These are phyloP conservation scores for Thera obeliscata DNA, from an alignment of 2,888 invertebrate species.

Conservation along the genomic window DNA sequence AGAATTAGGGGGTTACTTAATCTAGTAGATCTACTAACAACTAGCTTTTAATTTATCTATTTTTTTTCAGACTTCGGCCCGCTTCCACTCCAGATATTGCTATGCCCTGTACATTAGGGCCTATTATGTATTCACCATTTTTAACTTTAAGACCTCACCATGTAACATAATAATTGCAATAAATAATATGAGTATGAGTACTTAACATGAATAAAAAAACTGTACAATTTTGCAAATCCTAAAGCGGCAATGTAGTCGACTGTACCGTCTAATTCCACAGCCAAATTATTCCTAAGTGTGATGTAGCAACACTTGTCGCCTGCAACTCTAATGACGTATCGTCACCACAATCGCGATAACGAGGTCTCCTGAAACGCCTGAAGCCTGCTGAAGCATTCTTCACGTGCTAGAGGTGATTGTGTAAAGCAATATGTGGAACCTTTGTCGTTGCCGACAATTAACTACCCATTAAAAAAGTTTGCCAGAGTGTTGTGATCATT, in stretches of 20 bases:
- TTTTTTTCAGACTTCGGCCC: too few relatives aligned
- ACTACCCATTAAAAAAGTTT: not conserved
- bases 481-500: too few relatives aligned
- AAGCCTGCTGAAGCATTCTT: slow-evolving; percentile 10
- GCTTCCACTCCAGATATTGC: too few relatives aligned
- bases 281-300: slow-evolving; percentile 11
- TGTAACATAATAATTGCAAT: too few relatives aligned
- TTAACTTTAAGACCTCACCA: too few relatives aligned
- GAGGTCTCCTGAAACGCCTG: slow-evolving; percentile 43
- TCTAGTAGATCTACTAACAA: too few relatives aligned
- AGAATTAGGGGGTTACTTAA: too few relatives aligned
- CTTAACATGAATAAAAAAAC: too few relatives aligned
- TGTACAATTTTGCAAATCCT: not conserved
- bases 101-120: too few relatives aligned
- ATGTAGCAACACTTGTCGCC: slow-evolving; percentile 11
- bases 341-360: slow-evolving; percentile 55
- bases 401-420: slow-evolving; percentile 1
- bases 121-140: too few relatives aligned
- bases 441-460: not conserved
- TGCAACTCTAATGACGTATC: slow-evolving; percentile 35
- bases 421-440: not conserved
- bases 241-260: not conserved
- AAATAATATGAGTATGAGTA: too few relatives aligned
- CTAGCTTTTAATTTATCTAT: too few relatives aligned
- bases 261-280: slow-evolving; percentile 13